These are phyloP conservation scores for Trichonephila inaurata DNA, from an alignment of 1,140 invertebrate genomes.

Conservation along the genomic window DNA sequence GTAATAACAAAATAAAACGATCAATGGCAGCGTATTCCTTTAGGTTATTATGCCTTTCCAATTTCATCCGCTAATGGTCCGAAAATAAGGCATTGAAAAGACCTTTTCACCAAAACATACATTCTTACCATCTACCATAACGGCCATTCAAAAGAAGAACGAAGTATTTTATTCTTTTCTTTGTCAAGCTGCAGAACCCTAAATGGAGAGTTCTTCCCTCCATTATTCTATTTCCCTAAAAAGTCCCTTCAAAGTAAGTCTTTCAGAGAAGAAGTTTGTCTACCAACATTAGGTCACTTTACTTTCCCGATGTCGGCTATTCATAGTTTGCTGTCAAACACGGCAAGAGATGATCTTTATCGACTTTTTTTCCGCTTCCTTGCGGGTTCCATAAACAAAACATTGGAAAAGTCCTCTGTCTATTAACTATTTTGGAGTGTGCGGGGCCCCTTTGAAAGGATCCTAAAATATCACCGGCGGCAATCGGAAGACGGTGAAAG, in stretches of 20 bases:
- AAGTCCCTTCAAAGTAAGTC: not conserved
- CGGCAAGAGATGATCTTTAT: constrained; percentile 8
- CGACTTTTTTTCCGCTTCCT: not conserved
- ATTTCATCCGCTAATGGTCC: not conserved
- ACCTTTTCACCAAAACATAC: not conserved
- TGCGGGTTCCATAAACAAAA: not conserved
- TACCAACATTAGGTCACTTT: not conserved
- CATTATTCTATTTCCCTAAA: not conserved
- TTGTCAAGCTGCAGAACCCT: not conserved
- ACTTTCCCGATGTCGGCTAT: not conserved
- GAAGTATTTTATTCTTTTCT: not conserved
- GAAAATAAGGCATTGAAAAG: not conserved
- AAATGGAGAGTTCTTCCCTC: not conserved
- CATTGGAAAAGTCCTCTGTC: constrained; percentile 15
- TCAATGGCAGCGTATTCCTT: too few relatives aligned
- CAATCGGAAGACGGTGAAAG: not conserved
- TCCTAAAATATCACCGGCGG: not conserved
- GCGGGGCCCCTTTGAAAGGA: not conserved
- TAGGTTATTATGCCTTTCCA: not conserved
- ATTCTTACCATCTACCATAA: not conserved
- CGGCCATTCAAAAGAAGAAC: not conserved
- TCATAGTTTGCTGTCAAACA: constrained; percentile 1
- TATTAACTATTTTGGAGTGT: constrained; percentile 2
- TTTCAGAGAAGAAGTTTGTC: not conserved
- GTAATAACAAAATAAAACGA: too few relatives aligned